Conservation (phyloP, 2,797 vertebrate genomes). For the Lacerta viridis region DNA sequence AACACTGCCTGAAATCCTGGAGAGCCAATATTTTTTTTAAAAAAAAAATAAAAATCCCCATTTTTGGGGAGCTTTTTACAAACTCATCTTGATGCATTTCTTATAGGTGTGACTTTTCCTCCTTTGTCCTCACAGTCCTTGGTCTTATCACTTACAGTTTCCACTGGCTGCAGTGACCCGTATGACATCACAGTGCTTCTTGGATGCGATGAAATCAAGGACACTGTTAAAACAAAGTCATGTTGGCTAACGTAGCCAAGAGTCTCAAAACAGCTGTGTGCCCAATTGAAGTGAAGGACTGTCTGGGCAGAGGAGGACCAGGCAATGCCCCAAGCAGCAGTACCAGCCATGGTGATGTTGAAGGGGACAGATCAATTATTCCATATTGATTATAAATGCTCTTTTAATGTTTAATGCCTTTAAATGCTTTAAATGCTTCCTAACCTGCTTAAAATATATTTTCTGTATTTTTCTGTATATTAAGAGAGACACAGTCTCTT, state of each 20-base stretch:
- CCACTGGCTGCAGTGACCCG: background rate
- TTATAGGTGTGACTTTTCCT: background rate
- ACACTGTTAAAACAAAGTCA: background rate
- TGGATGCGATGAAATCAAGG: background rate
- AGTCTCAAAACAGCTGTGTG: background rate
- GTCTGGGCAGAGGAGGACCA: background rate
- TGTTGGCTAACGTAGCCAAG: background rate
- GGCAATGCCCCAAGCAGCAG: background rate
- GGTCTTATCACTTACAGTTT: background rate
- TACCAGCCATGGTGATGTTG: background rate
- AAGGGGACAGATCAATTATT: too few relatives aligned
- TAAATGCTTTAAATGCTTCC: too few relatives aligned
- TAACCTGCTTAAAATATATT: too few relatives aligned
- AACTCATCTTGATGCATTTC: background rate
- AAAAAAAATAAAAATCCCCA: background rate
- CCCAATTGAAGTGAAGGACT: background rate
- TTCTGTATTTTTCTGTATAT: too few relatives aligned
- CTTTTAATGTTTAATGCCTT: too few relatives aligned
- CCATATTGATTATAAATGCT: too few relatives aligned
- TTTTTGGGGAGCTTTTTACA: background rate
- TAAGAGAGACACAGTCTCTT: too few relatives aligned
- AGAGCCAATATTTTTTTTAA: too few relatives aligned
- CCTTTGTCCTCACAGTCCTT: background rate
- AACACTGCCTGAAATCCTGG: too few relatives aligned
- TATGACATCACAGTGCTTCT: background rate